Evolutionary conservation across 2,113 vertebrate species (phyloP), one percentile per base, ranked within the genome.

Genomic region (Pungitius pungitius): DNA sequence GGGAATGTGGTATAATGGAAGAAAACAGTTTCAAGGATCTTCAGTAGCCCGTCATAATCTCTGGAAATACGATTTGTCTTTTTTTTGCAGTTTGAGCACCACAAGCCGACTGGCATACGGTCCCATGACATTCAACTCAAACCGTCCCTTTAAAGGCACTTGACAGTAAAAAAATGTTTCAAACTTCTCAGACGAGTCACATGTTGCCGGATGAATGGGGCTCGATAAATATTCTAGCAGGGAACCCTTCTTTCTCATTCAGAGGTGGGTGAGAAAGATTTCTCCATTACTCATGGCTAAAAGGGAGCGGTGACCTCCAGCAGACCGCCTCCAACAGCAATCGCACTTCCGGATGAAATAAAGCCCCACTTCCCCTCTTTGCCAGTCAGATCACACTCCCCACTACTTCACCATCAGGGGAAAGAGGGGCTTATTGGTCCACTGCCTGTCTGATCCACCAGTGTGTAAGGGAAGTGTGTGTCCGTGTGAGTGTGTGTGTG

Each of bases 351-450:
- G 71, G 75, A 58, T 84, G 69, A 65, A 85, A 82, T 88, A 72
- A 85, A 90, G 75, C 39, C 6, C 83, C 42, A 83, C 67, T 89
- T 87, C 82, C 80, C 64, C 82, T 87, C 71, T 84, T 90, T 88
- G 64, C 51, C 57, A 93, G 87, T 87, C 90, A 24, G 59, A 0
- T 43, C 84, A 85, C 2, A 84, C 76, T 58, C 76, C 77, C 43
- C n/a, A 63, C 82, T 75, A 85, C 77, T 84, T 81, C 81, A 63
- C 67, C 73, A 74, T 77, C 73, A 62, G 63, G 52, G 62, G 49
- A 78, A 43, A 66, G 67, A 83, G 78, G 67, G 2, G 2, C 77
- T 87, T 75, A 84, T 78, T 67, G 73, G 49, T 80, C 75, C 61
- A 72, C 10, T 60, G 80, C 51, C 52, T 73, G 75, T 55, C 66